Evolutionary conservation across 2,888 invertebrate genomes (phyloP).

Genomic region (Scaptodrosophila latifasciaeformis): DNA sequence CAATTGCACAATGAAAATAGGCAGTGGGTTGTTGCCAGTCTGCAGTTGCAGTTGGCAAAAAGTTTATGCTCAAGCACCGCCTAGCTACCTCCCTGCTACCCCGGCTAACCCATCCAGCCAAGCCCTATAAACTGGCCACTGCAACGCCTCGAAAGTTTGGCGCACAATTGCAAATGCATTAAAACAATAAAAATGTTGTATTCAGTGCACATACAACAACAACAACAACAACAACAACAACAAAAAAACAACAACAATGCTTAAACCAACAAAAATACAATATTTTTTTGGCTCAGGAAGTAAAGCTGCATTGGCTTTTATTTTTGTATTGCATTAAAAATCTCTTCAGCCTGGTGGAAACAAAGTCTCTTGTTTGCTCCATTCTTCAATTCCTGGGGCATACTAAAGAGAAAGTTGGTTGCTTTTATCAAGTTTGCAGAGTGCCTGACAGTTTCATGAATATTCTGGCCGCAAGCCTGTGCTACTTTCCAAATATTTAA

Average conservation of each 20-base stretch:
- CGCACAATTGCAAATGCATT: conserved; percentile 42
- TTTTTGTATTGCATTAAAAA: too few relatives aligned
- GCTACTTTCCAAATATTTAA: too few relatives aligned
- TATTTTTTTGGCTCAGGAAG: too few relatives aligned
- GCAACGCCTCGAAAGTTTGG: conserved; percentile 41
- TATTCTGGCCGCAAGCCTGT: too few relatives aligned
- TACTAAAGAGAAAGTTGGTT: too few relatives aligned
- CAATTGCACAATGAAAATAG: conserved; percentile 44
- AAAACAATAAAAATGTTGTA: conserved; percentile 37
- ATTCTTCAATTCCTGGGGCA: too few relatives aligned
- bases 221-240: neutral
- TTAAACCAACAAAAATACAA: neutral
- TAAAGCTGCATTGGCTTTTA: neutral
- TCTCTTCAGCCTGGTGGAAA: too few relatives aligned
- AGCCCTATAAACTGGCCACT: neutral
- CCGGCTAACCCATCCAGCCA: too few relatives aligned
- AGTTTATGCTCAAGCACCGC: neutral
- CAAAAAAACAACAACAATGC: conserved; percentile 3
- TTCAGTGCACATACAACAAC: conserved; percentile 2
- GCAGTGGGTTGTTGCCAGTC: neutral
- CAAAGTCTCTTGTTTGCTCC: too few relatives aligned
- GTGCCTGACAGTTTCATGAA: too few relatives aligned
- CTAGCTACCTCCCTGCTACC: too few relatives aligned
- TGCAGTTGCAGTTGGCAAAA: conserved; percentile 1
- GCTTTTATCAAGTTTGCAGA: too few relatives aligned